Conservation (phyloP, 2,797 vertebrate genomes). For the Rhadinocentrus ornatus region DNA sequence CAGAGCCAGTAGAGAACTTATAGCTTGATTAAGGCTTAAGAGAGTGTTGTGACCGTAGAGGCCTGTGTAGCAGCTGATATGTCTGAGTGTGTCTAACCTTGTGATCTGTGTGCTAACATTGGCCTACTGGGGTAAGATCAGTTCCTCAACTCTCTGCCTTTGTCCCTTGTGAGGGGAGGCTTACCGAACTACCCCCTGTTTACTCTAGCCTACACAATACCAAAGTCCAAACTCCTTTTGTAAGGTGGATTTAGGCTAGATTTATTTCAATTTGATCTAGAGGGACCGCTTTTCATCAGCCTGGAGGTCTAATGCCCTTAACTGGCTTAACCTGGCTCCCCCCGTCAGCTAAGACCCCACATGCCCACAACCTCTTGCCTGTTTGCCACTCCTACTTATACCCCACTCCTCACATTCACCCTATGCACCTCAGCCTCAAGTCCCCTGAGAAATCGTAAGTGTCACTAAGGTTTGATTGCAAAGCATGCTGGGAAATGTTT, state of each 20-base stretch:
- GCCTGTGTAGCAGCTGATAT: slow-evolving; percentile 79
- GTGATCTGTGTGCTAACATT: slow-evolving; percentile 82
- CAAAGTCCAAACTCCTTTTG: slow-evolving; percentile 86
- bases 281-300: slow-evolving; percentile 88
- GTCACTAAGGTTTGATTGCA: slow-evolving; percentile 63
- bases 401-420: slow-evolving; percentile 7
- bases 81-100: slow-evolving; percentile 81
- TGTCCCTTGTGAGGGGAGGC: slow-evolving; percentile 79
- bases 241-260: slow-evolving; percentile 87
- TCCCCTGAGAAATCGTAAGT: slow-evolving; percentile 67
- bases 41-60: slow-evolving; percentile 66
- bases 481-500: slow-evolving; percentile 65
- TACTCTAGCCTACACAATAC: slow-evolving; percentile 86
- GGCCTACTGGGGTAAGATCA: slow-evolving; percentile 80
- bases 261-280: slow-evolving; percentile 89
- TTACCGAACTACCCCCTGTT: slow-evolving; percentile 85
- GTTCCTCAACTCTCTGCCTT: slow-evolving; percentile 71
- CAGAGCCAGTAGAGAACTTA: slow-evolving; percentile 62
- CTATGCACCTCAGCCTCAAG: slow-evolving; percentile 47
- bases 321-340: slow-evolving; percentile 88
- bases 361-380: slow-evolving; percentile 75
- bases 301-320: slow-evolving; percentile 91
- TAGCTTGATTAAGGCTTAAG: slow-evolving; percentile 76
- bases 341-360: slow-evolving; percentile 77
- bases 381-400: slow-evolving; percentile 68